These are phyloP conservation scores for Apteryx mantelli DNA, from an alignment of 2,113 vertebrate species.

Conservation along the genomic window DNA sequence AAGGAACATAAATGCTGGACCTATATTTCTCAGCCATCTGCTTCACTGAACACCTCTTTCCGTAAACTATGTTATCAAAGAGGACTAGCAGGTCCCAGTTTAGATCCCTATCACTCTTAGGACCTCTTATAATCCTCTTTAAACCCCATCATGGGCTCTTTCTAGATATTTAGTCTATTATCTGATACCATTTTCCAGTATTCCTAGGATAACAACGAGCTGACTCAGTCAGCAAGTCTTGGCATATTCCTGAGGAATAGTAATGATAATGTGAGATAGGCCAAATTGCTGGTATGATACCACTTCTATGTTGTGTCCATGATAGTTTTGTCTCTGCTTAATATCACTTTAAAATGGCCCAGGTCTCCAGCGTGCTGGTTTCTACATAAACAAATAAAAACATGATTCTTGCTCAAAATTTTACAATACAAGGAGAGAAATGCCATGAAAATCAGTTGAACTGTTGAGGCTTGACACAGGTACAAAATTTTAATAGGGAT, in stretches of 20 bases:
- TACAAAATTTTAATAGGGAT: background rate
- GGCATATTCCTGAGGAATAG: too few species aligned
- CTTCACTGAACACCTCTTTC: background rate
- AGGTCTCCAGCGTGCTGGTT: background rate
- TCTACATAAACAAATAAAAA: background rate
- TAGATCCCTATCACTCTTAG: too few species aligned
- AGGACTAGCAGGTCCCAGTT: background rate
- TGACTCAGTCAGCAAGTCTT: too few species aligned
- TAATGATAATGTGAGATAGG: too few species aligned
- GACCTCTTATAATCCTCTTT: too few species aligned
- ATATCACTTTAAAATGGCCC: background rate
- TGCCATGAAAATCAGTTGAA: background rate
- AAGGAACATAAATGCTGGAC: background rate
- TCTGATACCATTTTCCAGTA: background rate
- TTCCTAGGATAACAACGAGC: background rate
- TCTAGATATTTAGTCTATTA: background rate
- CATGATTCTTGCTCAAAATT: background rate
- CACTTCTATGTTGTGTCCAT: background rate
- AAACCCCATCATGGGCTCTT: background rate
- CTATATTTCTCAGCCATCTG: conserved; percentile 23
- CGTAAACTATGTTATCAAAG: background rate
- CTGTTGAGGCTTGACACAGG: background rate
- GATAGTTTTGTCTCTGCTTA: background rate
- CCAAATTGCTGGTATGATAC: too few species aligned
- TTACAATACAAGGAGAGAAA: background rate